These are phyloP conservation scores for Oceanites oceanicus DNA, from an alignment of 2,113 vertebrate species.

Conservation along the genomic window DNA sequence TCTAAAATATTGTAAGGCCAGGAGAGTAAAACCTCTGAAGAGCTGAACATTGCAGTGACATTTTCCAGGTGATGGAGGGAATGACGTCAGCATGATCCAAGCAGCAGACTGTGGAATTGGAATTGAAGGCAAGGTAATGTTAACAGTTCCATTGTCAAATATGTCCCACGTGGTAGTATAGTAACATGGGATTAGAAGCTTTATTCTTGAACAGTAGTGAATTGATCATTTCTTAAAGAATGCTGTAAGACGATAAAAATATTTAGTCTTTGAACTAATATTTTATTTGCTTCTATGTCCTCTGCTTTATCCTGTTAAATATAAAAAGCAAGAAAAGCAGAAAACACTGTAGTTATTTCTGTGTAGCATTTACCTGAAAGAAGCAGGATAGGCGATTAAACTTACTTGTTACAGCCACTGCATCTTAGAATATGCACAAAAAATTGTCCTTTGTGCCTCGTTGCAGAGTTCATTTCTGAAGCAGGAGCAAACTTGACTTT, in stretches of 20 bases:
- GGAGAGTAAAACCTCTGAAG: neutral
- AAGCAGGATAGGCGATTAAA: neutral
- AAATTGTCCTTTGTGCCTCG: neutral
- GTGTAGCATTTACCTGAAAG: neutral
- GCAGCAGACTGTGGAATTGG: slow-evolving; percentile 91
- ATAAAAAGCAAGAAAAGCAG: neutral
- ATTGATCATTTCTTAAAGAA: neutral
- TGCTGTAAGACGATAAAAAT: neutral
- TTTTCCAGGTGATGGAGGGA: slow-evolving; percentile 92
- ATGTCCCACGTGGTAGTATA: neutral
- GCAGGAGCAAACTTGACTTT: neutral
- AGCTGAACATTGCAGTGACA: neutral
- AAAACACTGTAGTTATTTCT: neutral
- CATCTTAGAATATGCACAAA: neutral
- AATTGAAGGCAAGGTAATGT: slow-evolving; percentile 90
- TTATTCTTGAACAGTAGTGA: neutral
- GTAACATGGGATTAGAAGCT: neutral
- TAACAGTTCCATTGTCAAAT: neutral
- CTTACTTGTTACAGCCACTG: neutral
- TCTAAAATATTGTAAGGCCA: neutral
- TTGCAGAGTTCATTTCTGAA: neutral
- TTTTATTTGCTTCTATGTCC: neutral
- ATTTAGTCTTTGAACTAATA: neutral
- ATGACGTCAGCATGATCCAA: slow-evolving; percentile 99
- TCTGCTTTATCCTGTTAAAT: neutral